Conservation (phyloP, 1,140 invertebrate genomes). For the Xylocopa sonorina region DNA sequence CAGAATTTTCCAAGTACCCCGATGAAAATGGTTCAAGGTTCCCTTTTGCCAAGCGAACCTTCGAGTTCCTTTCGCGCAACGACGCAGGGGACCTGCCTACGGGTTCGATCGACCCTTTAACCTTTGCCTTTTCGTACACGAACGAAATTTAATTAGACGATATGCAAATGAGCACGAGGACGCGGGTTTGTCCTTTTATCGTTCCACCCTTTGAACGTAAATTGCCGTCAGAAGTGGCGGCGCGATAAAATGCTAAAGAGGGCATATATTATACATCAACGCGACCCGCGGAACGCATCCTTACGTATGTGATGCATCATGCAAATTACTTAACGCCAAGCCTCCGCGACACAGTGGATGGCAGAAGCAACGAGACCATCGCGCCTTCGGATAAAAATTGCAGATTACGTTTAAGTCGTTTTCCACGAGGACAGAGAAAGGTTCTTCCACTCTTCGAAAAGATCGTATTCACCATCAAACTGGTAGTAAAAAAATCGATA, state of each 20-base stretch:
- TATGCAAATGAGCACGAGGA: slow-evolving; percentile 30
- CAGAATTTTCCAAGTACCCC: background rate
- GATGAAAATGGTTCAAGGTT: background rate
- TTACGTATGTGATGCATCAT: slow-evolving; percentile 40
- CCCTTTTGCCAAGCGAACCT: too few relatives aligned
- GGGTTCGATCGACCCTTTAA: background rate
- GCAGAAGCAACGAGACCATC: background rate
- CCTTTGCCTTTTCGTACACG: too few relatives aligned
- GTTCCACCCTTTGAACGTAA: slow-evolving; percentile 24
- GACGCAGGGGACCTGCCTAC: background rate
- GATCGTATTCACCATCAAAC: too few relatives aligned
- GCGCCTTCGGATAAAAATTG: too few relatives aligned
- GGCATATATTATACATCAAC: slow-evolving; percentile 39
- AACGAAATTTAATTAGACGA: slow-evolving; percentile 41
- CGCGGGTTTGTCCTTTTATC: slow-evolving; percentile 9
- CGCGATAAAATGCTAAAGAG: slow-evolving; percentile 47
- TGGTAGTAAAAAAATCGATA: too few relatives aligned
- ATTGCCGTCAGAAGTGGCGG: slow-evolving; percentile 10
- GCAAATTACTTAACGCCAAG: slow-evolving; percentile 19
- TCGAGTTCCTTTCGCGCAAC: background rate
- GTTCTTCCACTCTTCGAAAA: too few relatives aligned
- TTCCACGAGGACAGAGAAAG: too few relatives aligned
- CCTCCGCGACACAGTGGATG: slow-evolving; percentile 6
- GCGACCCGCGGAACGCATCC: slow-evolving; percentile 5
- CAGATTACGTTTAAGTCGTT: background rate